Conservation (phyloP, 2,888 invertebrate species). For the Atrina japonica region DNA sequence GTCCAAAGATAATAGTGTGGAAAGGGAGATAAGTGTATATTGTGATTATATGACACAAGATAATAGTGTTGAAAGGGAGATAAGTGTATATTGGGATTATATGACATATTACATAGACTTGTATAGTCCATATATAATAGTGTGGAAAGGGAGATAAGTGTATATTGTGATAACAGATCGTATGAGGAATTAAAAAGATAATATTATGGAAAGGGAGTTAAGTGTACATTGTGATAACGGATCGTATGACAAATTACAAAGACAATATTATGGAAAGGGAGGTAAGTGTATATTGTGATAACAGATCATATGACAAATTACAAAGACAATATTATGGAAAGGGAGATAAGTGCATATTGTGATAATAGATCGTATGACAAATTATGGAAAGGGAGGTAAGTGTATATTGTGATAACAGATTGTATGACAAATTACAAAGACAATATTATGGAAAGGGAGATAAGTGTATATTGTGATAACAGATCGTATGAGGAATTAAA, state of each 20-base stretch:
- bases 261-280: conserved; percentile 69
- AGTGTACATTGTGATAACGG: too few species aligned
- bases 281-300: conserved; percentile 43
- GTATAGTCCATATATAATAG: conserved; percentile 62
- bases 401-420: neutral
- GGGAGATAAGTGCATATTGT: too few species aligned
- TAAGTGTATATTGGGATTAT: too few species aligned
- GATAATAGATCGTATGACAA: too few species aligned
- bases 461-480: conserved; percentile 33
- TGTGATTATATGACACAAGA: neutral
- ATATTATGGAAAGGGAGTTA: too few species aligned
- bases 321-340: neutral
- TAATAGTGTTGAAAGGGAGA: too few species aligned
- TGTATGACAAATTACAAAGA: neutral
- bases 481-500: conserved; percentile 45
- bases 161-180: too few species aligned
- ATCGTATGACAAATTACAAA: conserved; percentile 50
- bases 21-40: conserved; percentile 61
- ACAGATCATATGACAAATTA: conserved; percentile 1
- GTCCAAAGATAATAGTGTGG: conserved; percentile 64
- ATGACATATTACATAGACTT: conserved; percentile 9
- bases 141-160: too few species aligned
- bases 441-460: conserved; percentile 68
- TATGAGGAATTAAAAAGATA: too few species aligned
- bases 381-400: conserved; percentile 67